Conservation (phyloP, 2,797 vertebrate species). For the Argya squamiceps region DNA sequence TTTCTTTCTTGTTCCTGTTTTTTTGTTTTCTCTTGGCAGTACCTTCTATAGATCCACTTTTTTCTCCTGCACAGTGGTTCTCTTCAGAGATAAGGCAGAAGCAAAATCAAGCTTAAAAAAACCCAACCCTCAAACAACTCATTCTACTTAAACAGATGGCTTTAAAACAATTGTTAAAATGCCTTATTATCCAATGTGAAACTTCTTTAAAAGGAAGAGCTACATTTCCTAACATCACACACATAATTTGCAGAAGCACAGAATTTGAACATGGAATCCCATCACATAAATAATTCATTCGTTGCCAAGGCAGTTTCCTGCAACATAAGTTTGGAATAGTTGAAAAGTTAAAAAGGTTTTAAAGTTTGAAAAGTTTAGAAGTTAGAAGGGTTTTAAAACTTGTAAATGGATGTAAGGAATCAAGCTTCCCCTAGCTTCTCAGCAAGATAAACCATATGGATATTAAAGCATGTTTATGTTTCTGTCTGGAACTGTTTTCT, state of each 20-base stretch:
- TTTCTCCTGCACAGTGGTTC: background rate
- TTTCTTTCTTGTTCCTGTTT: background rate
- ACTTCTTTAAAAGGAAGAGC: background rate
- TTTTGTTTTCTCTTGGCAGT: background rate
- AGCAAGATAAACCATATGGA: background rate
- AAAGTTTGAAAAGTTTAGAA: background rate
- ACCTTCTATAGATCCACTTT: background rate
- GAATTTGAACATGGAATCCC: background rate
- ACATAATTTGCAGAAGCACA: background rate
- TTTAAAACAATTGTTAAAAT: background rate
- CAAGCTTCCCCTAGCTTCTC: background rate
- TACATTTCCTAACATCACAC: background rate
- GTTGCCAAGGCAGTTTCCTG: background rate
- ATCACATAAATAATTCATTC: conserved; percentile 28
- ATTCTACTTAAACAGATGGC: background rate
- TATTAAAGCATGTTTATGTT: background rate
- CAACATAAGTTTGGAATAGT: background rate
- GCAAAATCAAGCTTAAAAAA: background rate
- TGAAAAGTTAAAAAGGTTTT: conserved; percentile 16
- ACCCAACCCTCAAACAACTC: background rate
- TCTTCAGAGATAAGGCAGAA: background rate
- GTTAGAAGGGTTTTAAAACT: background rate
- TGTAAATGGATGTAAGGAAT: background rate
- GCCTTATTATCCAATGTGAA: background rate
- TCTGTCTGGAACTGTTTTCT: background rate